Evolutionary conservation across 2,113 vertebrate species (phyloP), one percentile per base, ranked within the genome.

Genomic region (Vulpes lagopus): DNA sequence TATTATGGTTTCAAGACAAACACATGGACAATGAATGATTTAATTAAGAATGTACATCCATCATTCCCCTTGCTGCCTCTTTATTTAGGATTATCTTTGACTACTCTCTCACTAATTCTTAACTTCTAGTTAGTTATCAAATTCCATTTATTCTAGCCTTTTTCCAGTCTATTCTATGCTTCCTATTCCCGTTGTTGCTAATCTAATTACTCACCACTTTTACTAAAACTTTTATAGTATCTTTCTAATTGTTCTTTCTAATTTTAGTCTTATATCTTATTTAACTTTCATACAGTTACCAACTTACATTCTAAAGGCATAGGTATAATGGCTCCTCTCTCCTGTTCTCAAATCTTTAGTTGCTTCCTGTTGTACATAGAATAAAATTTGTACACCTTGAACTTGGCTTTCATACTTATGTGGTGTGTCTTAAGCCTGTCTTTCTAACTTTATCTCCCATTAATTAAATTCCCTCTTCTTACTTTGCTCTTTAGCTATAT

Each of bases 221-320:
- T 89, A 87, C 78, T 6, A 93, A 64, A 23, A 71, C 14, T 91
- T 57, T 95, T 90, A 88, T 0, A 69, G 2, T 96, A 38, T 32
- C 11, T 85, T 92, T 89, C 30, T 94, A 38, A 88, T 86, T 82
- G 49, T 89, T 96, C 16, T 94, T 6, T 15, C 20, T 91, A 32
- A 59, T 91, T 81, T 92, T 65, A 65, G 11, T 90, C 14, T 81
- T 65, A 25, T 49, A 11, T 38, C 22, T 81, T 65, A 62, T 60
- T 79, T 59, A 96, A 79, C 5, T 83, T 82, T 84, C 14, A 87
- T 71, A 12, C 53, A 89, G 0, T 32, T 95, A 53, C 49, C 83
- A 86, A 60, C 35, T 59, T 78, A 35, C 53, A 16, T 85, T 89
- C 16, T 73, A 64, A 92, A 92, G 55, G 25, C 15, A 35, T 78